A percentile compares a stretch with the other conserved stretches of the same genome.
Conservation (phyloP, 2,888 invertebrate species). For the Encarsia formosa region DNA sequence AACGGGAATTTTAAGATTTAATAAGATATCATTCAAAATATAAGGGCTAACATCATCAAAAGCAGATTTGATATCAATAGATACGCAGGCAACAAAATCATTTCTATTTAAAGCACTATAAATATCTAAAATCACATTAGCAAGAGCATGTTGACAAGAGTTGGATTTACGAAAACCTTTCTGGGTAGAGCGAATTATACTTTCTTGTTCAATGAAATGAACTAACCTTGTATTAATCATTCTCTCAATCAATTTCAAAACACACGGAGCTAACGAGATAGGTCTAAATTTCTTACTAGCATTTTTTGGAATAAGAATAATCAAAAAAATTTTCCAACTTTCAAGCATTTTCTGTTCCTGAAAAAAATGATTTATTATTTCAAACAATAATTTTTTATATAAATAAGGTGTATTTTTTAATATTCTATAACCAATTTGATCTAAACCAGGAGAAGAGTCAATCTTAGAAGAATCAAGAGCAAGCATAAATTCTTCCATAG, state of each 20-base stretch:
- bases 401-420: not conserved
- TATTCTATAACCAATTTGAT: not conserved
- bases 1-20: not conserved
- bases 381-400: not conserved
- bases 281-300: not conserved
- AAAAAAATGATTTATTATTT: not conserved
- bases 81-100: too few relatives aligned
- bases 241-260: not conserved
- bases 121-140: too few relatives aligned
- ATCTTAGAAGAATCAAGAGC: not conserved
- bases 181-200: not conserved
- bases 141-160: too few relatives aligned
- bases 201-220: not conserved
- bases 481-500: not conserved
- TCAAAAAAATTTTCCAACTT: not conserved
- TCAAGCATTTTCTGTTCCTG: not conserved
- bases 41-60: conserved; percentile 2
- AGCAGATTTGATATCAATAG: conserved; percentile 3
- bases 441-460: not conserved
- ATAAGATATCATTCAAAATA: not conserved
- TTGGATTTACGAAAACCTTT: not conserved
- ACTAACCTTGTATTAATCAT: not conserved
- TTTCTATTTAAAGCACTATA: too few relatives aligned
- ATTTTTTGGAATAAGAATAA: not conserved
- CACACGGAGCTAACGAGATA: not conserved